Percentiles rank a stretch among this genome's conserved stretches.
phyloP scores from a whole-genome alignment of 2,888 invertebrate species.

The Scaptomyza cyrtandrae region DNA sequence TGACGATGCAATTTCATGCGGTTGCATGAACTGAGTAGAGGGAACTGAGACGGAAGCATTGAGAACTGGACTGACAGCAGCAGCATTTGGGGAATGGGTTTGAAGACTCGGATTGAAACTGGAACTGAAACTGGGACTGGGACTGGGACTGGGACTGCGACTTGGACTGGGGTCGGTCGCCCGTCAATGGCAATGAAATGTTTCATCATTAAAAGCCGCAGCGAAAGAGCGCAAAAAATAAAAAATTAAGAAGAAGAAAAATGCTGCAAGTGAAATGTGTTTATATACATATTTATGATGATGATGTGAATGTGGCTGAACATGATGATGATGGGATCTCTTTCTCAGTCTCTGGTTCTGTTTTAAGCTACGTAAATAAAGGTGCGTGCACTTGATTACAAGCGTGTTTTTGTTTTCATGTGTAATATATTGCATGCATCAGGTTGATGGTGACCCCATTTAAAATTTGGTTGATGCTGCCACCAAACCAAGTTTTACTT shows the following conservation, averaged over 20 bases:
- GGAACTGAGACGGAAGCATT: constrained; percentile 16
- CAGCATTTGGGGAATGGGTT: constrained; percentile 23
- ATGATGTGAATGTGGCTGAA: constrained; percentile 18
- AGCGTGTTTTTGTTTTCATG: constrained; percentile 7
- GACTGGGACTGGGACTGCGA: constrained; percentile 7
- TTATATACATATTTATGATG: constrained; percentile 56
- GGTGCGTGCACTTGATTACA: constrained; percentile 12
- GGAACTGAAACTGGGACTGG: neutral
- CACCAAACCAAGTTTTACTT: constrained; percentile 8
- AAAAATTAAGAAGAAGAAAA: constrained; percentile 23
- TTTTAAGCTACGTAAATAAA: constrained; percentile 2
- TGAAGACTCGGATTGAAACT: neutral
- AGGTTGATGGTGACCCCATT: constrained; percentile 78
- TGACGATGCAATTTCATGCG: constrained; percentile 37
- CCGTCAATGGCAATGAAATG: constrained; percentile 54
- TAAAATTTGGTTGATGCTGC: constrained; percentile 62
- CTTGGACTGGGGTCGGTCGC: constrained; percentile 9
- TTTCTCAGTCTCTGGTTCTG: neutral
- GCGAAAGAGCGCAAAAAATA: constrained; percentile 24
- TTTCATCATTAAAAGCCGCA: constrained; percentile 53
- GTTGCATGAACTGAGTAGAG: neutral
- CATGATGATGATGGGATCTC: constrained; percentile 12
- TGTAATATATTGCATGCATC: constrained; percentile 62
- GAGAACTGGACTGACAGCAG: constrained; percentile 36
- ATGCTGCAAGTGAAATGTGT: constrained; percentile 57